Evolutionary conservation across 2,113 vertebrate species (phyloP), one percentile per base, ranked within the genome.

Genomic region (Canis aureus): DNA sequence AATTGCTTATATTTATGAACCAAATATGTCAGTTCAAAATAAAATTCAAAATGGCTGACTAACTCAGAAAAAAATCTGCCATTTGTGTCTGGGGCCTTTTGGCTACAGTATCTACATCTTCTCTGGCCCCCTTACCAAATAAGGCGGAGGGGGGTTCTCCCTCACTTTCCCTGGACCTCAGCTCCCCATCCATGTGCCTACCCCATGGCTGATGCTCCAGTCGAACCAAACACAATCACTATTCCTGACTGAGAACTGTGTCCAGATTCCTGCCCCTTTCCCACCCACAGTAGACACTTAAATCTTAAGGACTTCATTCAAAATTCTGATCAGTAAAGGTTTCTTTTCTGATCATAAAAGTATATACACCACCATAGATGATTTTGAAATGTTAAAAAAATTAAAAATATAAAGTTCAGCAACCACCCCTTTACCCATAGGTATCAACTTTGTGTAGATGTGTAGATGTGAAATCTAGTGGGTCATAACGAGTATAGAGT

Each of bases 351-450:
- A 69, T 60, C 64, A 79, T 59, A 53, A 74, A 97, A 87, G 15
- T n/a, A 59, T 51, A 27, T 1, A 23, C 29, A 83, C 25, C 35
- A 82, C 11, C 20, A 23, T 19, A 85, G n/a, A 79, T 5, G 64
- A 64, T 57, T 87, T 95, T 91, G 53, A 83, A 83, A 91, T 49
- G 60, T 9, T 49, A 66, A 85, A 91, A 91, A 25, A 16, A 73
- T 32, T 8, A 82, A 32, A 59, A 67, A 69, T 62, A 25, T 27
- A 66, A 23, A 85, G 73, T 51, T 27, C 25, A 49, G n/a, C 82
- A 27, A n/a, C 27, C 49, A 27, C 43, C 43, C 12, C 27, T 92
- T 78, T 78, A 17, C 64, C 27, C 81, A 69, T 16, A 53, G 38
- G 32, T n/a, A 64, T 67, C 13, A 15, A 4, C 10, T 43, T 11